Conservation (phyloP, 1,140 invertebrate species). For the Brevipalpus yothersi region DNA sequence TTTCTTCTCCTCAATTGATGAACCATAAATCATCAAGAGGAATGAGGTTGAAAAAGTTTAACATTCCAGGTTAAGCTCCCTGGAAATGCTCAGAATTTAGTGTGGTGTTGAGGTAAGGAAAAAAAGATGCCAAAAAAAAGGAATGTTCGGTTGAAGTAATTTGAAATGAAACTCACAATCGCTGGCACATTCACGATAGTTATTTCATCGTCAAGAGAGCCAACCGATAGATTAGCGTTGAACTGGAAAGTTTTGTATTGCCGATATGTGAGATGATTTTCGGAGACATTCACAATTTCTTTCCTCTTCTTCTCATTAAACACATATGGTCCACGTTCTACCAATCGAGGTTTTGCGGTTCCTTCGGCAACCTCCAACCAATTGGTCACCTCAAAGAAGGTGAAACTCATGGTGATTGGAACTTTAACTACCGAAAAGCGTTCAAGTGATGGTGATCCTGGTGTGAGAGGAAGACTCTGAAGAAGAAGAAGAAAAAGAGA, state of each 20-base stretch:
- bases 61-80: too few species aligned
- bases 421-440: not conserved
- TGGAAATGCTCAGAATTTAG: too few species aligned
- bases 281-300: slow-evolving; percentile 16
- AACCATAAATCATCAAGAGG: too few species aligned
- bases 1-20: not conserved
- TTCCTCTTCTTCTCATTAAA: slow-evolving; percentile 18
- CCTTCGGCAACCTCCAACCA: not conserved
- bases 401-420: not conserved
- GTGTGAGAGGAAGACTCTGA: not conserved
- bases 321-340: slow-evolving; percentile 26
- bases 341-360: slow-evolving; percentile 39
- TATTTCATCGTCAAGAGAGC: slow-evolving; percentile 18
- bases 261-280: slow-evolving; percentile 17
- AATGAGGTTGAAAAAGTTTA: too few species aligned
- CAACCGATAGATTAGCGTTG: slow-evolving; percentile 7
- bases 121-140: not conserved
- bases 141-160: not conserved
- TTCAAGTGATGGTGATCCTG: not conserved
- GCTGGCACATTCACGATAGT: slow-evolving; percentile 20
- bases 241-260: slow-evolving; percentile 13
- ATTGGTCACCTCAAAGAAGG: not conserved
- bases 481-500: not conserved
- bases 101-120: too few species aligned
- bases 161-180: slow-evolving; percentile 15